Evolutionary conservation across 2,797 vertebrate genomes (phyloP).

Genomic region (Valencia hispanica): DNA sequence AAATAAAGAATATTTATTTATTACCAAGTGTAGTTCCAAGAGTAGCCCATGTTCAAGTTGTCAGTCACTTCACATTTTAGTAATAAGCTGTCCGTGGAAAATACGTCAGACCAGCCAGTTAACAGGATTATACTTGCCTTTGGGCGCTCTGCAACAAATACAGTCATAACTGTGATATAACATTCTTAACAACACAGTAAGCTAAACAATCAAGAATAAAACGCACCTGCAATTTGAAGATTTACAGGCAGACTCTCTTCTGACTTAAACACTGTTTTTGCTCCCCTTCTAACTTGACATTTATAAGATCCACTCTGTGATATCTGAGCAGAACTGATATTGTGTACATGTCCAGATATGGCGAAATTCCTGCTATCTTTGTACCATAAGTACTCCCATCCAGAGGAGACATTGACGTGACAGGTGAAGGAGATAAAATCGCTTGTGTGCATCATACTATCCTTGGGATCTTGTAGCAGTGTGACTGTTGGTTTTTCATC

Average conservation of each 20-base stretch:
- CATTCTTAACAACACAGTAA: neutral
- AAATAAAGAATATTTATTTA: neutral
- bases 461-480: conserved; percentile 33
- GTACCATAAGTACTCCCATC: conserved; percentile 69
- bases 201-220: conserved; percentile 1
- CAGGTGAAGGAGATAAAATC: conserved; percentile 63
- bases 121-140: conserved; percentile 56
- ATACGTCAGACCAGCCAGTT: conserved; percentile 76
- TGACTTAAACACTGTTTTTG: accelerated
- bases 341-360: neutral
- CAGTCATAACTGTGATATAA: neutral
- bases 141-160: conserved; percentile 63
- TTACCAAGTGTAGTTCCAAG: conserved; percentile 81
- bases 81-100: conserved; percentile 70
- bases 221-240: conserved; percentile 26
- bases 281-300: conserved; percentile 47
- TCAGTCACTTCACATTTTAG: conserved; percentile 69
- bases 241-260: neutral
- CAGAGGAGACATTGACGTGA: conserved; percentile 57
- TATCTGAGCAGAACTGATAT: conserved; percentile 9
- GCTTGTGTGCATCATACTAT: conserved; percentile 43
- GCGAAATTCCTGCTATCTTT: conserved; percentile 4
- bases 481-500: conserved; percentile 36
- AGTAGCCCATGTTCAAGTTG: neutral
- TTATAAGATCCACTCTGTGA: conserved; percentile 49